Percentiles rank a stretch among this genome's conserved stretches.
phyloP scores from a whole-genome alignment of 1,140 invertebrate species.

The Lerema accius region DNA sequence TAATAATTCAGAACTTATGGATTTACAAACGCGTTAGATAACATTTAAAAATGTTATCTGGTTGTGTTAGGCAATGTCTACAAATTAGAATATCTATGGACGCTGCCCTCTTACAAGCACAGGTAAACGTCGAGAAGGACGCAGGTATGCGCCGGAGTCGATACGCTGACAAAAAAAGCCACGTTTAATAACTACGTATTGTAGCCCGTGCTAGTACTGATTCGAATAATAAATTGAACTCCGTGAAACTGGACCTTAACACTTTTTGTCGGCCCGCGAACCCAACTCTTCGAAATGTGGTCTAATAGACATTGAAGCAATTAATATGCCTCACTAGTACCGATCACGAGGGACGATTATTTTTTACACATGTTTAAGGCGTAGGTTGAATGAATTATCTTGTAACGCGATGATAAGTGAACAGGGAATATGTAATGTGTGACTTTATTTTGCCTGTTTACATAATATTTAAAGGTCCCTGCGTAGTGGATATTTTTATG shows the following conservation, averaged over 20 bases:
- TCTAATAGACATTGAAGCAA: slow-evolving; percentile 36
- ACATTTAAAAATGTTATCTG: too few species aligned
- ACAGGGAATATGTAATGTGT: neutral
- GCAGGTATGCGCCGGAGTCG: slow-evolving; percentile 66
- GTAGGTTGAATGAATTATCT: slow-evolving; percentile 4
- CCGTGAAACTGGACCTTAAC: slow-evolving; percentile 49
- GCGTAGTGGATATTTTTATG: too few species aligned
- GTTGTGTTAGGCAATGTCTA: slow-evolving; percentile 33
- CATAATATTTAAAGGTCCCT: neutral
- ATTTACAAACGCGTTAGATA: neutral
- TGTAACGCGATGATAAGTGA: neutral
- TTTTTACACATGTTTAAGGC: slow-evolving; percentile 8
- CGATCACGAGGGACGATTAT: slow-evolving; percentile 1
- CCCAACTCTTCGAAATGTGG: slow-evolving; percentile 38
- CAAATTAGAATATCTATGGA: slow-evolving; percentile 42
- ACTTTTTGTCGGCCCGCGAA: slow-evolving; percentile 44
- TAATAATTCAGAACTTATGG: too few species aligned
- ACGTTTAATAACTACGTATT: slow-evolving; percentile 72
- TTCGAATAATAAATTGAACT: slow-evolving; percentile 62
- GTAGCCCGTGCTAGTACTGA: slow-evolving; percentile 59
- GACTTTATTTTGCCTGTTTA: neutral
- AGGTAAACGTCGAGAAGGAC: slow-evolving; percentile 70
- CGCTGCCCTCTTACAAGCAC: slow-evolving; percentile 65
- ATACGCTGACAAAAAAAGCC: slow-evolving; percentile 59
- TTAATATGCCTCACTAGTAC: slow-evolving; percentile 24